Evolutionary conservation across 2,113 vertebrate species (phyloP).

Genomic region (Puma concolor): DNA sequence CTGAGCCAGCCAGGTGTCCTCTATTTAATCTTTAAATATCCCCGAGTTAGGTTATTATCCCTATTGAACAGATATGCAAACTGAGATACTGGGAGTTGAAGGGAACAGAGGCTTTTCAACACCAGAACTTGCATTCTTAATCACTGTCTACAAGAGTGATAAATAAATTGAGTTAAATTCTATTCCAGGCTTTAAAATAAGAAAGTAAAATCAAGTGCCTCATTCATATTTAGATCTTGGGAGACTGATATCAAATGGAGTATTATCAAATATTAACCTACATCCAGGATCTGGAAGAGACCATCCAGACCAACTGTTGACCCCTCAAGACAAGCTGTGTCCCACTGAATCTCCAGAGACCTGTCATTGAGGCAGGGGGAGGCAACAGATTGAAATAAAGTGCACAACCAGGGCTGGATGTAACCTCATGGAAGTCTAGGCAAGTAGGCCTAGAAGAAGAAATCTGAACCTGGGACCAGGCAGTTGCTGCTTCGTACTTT

Average conservation of each 20-base stretch:
- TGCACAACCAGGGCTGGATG: not conserved
- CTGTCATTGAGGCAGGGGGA: not conserved
- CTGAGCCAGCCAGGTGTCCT: not conserved
- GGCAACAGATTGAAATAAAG: not conserved
- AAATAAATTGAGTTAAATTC: not conserved
- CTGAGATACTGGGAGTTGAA: not conserved
- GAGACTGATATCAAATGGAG: not conserved
- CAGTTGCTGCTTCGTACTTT: not conserved
- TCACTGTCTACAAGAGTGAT: not conserved
- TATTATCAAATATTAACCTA: not conserved
- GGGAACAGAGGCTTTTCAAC: not conserved
- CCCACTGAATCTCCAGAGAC: not conserved
- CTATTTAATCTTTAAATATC: not conserved
- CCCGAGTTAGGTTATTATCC: not conserved
- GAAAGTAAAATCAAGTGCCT: not conserved
- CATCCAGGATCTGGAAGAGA: not conserved
- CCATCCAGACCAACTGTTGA: not conserved
- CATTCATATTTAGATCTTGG: not conserved
- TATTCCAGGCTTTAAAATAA: not conserved
- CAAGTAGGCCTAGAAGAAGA: not conserved
- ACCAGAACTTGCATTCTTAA: not conserved
- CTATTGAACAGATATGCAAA: not conserved
- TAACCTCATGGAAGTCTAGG: not conserved
- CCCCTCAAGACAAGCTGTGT: not conserved
- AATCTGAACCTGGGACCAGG: not conserved